These are phyloP conservation scores for Melinaea marsaeus DNA, from an alignment of 2,888 invertebrate genomes.

Conservation along the genomic window DNA sequence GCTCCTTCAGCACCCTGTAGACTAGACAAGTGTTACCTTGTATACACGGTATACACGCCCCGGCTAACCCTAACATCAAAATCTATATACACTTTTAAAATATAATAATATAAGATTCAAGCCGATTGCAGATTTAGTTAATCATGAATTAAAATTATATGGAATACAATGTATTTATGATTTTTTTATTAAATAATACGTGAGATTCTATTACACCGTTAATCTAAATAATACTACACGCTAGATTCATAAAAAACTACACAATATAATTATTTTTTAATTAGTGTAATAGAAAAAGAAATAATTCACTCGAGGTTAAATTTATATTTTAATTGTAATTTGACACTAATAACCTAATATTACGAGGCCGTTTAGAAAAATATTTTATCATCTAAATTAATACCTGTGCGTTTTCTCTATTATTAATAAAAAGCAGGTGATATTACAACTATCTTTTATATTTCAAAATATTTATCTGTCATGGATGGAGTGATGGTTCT, in stretches of 20 bases:
- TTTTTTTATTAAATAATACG: neutral
- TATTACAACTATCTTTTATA: conserved; percentile 20
- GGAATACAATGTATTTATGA: neutral
- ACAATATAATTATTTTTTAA: conserved; percentile 2
- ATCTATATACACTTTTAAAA: neutral
- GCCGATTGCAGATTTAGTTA: no score
- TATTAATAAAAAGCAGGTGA: conserved; percentile 36
- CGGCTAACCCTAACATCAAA: neutral
- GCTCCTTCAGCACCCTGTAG: conserved; percentile 63
- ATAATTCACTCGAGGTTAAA: neutral
- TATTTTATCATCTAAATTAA: conserved; percentile 47
- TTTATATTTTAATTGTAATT: conserved; percentile 18
- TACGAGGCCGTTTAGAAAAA: conserved; percentile 45
- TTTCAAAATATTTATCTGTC: conserved; percentile 36
- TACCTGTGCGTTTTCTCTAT: conserved; percentile 66
- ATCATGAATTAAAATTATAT: no score
- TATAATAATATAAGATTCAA: no score
- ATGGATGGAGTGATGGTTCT: conserved; percentile 68
- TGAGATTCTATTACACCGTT: neutral
- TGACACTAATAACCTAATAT: conserved; percentile 24
- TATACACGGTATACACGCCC: no score
- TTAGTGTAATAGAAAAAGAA: neutral
- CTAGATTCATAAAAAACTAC: conserved; percentile 3
- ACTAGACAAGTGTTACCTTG: conserved; percentile 48
- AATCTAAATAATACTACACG: neutral